These are phyloP conservation scores for Plecturocebus donacophilus DNA, from an alignment of 2,113 vertebrate genomes.

Conservation along the genomic window DNA sequence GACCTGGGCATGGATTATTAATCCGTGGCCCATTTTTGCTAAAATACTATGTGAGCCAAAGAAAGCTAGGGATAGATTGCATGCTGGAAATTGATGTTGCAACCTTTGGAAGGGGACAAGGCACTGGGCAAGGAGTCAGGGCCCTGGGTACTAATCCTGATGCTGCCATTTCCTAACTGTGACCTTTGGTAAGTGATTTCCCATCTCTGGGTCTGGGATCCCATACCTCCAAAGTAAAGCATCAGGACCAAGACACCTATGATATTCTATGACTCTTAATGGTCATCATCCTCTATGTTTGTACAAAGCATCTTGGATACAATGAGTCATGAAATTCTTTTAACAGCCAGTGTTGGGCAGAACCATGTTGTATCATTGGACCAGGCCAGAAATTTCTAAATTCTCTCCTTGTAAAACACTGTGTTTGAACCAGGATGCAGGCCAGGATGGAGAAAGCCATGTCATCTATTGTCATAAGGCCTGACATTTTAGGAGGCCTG, in stretches of 20 bases:
- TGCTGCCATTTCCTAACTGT: not conserved
- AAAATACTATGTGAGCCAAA: not conserved
- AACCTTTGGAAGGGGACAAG: not conserved
- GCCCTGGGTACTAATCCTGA: not conserved
- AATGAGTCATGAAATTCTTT: slow-evolving; percentile 17
- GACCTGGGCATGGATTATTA: not conserved
- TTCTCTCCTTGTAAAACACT: not conserved
- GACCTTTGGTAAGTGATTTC: not conserved
- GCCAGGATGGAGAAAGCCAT: not conserved
- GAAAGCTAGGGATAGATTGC: not conserved
- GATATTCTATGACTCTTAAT: not conserved
- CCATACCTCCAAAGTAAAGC: not conserved
- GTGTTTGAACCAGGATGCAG: not conserved
- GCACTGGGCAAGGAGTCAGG: not conserved
- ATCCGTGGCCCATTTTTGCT: not conserved
- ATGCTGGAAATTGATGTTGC: not conserved
- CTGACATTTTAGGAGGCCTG: not conserved
- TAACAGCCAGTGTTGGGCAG: not conserved
- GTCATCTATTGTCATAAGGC: not conserved
- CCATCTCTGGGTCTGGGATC: not conserved
- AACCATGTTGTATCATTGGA: not conserved
- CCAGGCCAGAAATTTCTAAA: not conserved
- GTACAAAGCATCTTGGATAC: not conserved
- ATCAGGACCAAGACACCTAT: not conserved
- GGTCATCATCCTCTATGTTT: not conserved